A percentile compares a stretch with the other conserved stretches of the same genome.
These are phyloP conservation scores for Netelia inedita DNA, from an alignment of 2,888 invertebrate genomes.

Conservation along the genomic window DNA sequence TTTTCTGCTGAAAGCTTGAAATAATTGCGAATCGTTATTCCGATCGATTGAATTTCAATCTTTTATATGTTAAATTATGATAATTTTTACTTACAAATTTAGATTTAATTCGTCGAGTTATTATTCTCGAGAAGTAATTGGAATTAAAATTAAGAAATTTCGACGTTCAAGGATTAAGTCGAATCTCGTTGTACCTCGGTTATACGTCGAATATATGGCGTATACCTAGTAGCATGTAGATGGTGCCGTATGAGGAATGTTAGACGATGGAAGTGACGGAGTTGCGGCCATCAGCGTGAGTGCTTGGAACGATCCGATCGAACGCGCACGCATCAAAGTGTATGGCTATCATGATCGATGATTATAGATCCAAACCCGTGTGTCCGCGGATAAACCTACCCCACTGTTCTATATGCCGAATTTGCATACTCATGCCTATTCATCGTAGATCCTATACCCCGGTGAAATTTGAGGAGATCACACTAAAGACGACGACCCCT, in stretches of 20 bases:
- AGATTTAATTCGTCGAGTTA: too few relatives aligned
- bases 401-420: conserved; percentile 66
- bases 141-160: conserved; percentile 1
- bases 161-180: not conserved
- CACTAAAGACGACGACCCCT: conserved; percentile 5
- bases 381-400: conserved; percentile 27
- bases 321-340: conserved; percentile 43
- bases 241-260: conserved; percentile 13
- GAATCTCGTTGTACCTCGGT: not conserved
- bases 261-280: conserved; percentile 38
- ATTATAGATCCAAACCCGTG: conserved; percentile 40
- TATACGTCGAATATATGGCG: not conserved
- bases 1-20: not conserved
- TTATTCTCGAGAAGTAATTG: too few relatives aligned
- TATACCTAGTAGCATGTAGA: not conserved
- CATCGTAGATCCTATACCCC: conserved; percentile 57
- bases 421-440: conserved; percentile 70
- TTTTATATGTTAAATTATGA: too few relatives aligned
- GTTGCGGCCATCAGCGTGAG: conserved; percentile 7
- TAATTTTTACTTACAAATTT: too few relatives aligned
- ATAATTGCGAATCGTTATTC: not conserved
- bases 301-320: conserved; percentile 20
- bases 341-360: conserved; percentile 44
- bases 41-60: too few relatives aligned
- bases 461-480: conserved; percentile 44